phyloP scores from a whole-genome alignment of 2,888 invertebrate species.

The Ptychoptera albimana region DNA sequence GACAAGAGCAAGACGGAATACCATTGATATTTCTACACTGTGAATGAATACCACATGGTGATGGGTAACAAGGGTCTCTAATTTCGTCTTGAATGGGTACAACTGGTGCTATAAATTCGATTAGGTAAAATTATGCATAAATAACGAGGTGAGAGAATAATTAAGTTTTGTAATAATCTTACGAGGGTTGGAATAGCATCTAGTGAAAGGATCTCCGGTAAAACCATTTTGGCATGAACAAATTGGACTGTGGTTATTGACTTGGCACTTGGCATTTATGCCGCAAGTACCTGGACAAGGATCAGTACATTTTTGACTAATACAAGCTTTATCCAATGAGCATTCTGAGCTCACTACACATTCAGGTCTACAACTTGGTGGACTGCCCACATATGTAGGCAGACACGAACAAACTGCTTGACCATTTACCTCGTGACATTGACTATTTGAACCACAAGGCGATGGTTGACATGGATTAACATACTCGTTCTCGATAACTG shows the following conservation, averaged over 20 bases:
- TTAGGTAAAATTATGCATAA: constrained; percentile 20
- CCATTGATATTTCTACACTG: constrained; percentile 39
- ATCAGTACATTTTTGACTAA: constrained; percentile 53
- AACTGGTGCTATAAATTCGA: constrained; percentile 15
- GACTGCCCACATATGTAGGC: constrained; percentile 50
- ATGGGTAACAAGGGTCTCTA: constrained; percentile 42
- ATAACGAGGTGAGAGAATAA: constrained; percentile 8
- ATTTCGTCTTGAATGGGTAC: constrained; percentile 21
- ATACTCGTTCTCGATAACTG: constrained; percentile 35
- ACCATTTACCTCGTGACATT: constrained; percentile 47
- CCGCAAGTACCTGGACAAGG: constrained; percentile 67
- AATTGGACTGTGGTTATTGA: constrained; percentile 51
- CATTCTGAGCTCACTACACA: constrained; percentile 61
- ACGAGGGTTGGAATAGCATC: constrained; percentile 34
- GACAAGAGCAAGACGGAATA: constrained; percentile 46
- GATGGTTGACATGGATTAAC: constrained; percentile 49
- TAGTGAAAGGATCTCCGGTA: constrained; percentile 57
- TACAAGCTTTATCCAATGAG: constrained; percentile 49
- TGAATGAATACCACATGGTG: constrained; percentile 49
- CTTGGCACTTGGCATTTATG: constrained; percentile 48
- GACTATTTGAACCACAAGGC: constrained; percentile 59
- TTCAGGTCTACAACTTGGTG: constrained; percentile 61
- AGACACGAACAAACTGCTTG: constrained; percentile 59
- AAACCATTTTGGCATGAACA: constrained; percentile 47
- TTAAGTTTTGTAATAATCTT: constrained; percentile 10